Evolutionary conservation across 1,140 invertebrate genomes (phyloP), one percentile per base, ranked within the genome.

Genomic region (Drosophila parabipectinata): DNA sequence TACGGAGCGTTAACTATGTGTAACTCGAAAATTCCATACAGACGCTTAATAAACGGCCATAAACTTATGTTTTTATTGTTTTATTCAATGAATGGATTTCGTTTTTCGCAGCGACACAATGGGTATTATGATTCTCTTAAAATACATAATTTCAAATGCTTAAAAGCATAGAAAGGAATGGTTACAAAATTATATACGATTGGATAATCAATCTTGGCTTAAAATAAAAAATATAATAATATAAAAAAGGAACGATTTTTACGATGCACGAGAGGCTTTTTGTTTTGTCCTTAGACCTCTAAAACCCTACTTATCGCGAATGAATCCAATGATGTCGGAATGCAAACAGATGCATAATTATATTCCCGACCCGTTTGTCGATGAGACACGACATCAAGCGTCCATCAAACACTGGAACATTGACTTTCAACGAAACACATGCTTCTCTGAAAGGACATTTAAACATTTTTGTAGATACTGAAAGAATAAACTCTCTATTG

Each of bases 321-420:
- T 80, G 80, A 26, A 91, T 72, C 84, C 80, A 90, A 69, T 77
- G 67, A 44, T 89, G 77, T 21, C 89, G 89, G 57, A 79, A 85
- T 0, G 89, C 88, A 59, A 91, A 91, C 12, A 91, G 28, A 50
- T 91, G 79, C 78, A 91, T 83, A 10, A 91, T 83, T 48, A 91
- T 48, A 26, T 85, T 77, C 18, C 89, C 89, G 34, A 89, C 62
- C 7, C 72, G 55, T 51, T 82, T 79, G 26, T 91, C 84, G 14
- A 91, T 75, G 0, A 90, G 58, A 0, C 66, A 63, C 1, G 72
- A 74, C 12, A 66, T 53, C 10, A 79, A n/a, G 10, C 75, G 84
- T 9, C 81, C 73, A 18, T 56, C 52, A 47, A 84, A 82, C 4
- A 52, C 54, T 0, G 88, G 80, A 4, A 62, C 30, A 54, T 37